Conservation (phyloP, 2,113 vertebrate species). For the Tychaedon coryphoeus region DNA sequence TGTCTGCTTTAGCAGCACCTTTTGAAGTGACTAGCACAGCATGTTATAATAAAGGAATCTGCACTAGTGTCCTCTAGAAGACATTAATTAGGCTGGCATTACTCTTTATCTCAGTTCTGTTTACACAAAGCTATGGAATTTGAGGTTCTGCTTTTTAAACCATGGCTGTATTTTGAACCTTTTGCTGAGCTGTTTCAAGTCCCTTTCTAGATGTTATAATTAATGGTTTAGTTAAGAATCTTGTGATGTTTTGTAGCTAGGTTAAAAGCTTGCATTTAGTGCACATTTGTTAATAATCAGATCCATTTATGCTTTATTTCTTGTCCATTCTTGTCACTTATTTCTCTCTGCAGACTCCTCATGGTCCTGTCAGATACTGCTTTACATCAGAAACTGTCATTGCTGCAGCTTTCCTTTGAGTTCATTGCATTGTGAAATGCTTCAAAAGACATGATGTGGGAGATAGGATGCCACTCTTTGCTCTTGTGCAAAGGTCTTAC, state of each 20-base stretch:
- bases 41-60: not conserved
- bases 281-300: not conserved
- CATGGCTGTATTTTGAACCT: not conserved
- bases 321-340: not conserved
- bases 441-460: not conserved
- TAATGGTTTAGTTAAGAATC: not conserved
- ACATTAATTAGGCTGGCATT: not conserved
- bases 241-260: not conserved
- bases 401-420: not conserved
- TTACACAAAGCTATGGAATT: not conserved
- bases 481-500: no score
- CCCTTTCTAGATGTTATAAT: not conserved
- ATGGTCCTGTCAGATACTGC: not conserved
- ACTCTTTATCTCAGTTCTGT: not conserved
- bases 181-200: not conserved
- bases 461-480: not conserved
- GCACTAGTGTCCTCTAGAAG: not conserved
- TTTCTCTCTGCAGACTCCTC: not conserved
- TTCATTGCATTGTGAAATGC: not conserved
- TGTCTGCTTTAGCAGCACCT: not conserved
- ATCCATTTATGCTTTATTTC: not conserved
- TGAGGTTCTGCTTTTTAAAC: not conserved
- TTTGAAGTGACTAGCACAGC: not conserved
- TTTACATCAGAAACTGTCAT: not conserved
- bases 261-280: not conserved